These are phyloP conservation scores for Dolichallabes microphthalmus DNA, from an alignment of 2,113 vertebrate genomes.

Conservation along the genomic window DNA sequence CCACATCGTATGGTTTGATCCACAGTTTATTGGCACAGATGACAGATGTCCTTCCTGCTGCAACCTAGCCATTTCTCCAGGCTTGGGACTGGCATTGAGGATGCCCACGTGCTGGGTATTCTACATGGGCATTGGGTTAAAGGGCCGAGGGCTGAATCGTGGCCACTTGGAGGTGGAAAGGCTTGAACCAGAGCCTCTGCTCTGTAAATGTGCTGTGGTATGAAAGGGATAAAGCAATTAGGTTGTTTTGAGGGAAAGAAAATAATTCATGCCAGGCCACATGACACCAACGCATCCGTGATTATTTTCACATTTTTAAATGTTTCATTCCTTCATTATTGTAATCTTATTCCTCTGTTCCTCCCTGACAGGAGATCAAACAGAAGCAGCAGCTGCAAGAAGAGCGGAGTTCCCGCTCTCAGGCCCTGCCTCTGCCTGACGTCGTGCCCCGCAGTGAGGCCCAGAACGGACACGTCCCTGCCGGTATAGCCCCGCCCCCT, in stretches of 20 bases:
- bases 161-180: too few relatives aligned
- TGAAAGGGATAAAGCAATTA: not conserved
- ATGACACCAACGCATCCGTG: not conserved
- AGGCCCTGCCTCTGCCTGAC: constrained; percentile 89
- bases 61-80: too few relatives aligned
- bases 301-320: not conserved
- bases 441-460: constrained; percentile 89
- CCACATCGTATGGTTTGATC: too few relatives aligned
- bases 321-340: not conserved
- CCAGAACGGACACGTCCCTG: constrained; percentile 75
- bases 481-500: constrained; percentile 70
- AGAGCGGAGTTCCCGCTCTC: constrained; percentile 80
- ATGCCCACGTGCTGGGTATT: too few relatives aligned
- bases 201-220: not conserved
- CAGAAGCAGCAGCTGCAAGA: constrained; percentile 91
- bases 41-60: too few relatives aligned
- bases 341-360: not conserved
- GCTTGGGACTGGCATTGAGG: too few relatives aligned
- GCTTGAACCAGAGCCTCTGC: too few relatives aligned
- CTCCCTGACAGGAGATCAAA: constrained; percentile 82
- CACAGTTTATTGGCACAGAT: too few relatives aligned
- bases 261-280: not conserved
- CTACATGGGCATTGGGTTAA: too few relatives aligned
- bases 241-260: not conserved
- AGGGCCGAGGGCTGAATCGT: too few relatives aligned